These are phyloP conservation scores for Phaenicophaeus curvirostris DNA, from an alignment of 2,797 vertebrate species.

Conservation along the genomic window DNA sequence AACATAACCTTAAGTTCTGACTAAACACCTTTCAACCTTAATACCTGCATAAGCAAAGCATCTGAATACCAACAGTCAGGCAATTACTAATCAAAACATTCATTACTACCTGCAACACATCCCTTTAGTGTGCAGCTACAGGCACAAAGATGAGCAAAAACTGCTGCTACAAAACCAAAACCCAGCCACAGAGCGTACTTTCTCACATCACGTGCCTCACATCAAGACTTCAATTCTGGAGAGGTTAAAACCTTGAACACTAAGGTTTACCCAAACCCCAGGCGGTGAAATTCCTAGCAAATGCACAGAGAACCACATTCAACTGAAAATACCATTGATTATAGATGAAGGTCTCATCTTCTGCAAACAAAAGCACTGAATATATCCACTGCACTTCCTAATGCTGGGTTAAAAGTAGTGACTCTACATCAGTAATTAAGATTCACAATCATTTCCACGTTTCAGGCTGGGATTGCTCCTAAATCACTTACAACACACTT, in stretches of 20 bases:
- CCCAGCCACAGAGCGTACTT: not conserved
- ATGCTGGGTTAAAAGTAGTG: not conserved
- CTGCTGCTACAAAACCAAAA: not conserved
- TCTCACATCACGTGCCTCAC: not conserved
- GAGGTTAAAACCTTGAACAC: not conserved
- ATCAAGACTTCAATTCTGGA: not conserved
- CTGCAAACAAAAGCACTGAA: not conserved
- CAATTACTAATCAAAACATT: not conserved
- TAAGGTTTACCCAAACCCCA: not conserved
- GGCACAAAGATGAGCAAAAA: not conserved
- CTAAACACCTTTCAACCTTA: not conserved
- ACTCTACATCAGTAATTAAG: not conserved
- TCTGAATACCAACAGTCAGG: not conserved
- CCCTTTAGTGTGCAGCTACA: not conserved
- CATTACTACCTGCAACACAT: not conserved
- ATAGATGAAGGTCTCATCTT: not conserved
- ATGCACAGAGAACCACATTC: not conserved
- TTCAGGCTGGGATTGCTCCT: not conserved
- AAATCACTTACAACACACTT: not conserved
- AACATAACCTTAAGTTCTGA: not conserved
- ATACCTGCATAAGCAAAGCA: not conserved
- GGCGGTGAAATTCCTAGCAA: not conserved
- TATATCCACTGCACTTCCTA: not conserved
- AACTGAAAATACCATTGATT: not conserved
- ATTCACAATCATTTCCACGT: not conserved